Base-by-base conservation (phyloP, 2,888 invertebrate genomes). In the Cheilosia vernalis region DNA sequence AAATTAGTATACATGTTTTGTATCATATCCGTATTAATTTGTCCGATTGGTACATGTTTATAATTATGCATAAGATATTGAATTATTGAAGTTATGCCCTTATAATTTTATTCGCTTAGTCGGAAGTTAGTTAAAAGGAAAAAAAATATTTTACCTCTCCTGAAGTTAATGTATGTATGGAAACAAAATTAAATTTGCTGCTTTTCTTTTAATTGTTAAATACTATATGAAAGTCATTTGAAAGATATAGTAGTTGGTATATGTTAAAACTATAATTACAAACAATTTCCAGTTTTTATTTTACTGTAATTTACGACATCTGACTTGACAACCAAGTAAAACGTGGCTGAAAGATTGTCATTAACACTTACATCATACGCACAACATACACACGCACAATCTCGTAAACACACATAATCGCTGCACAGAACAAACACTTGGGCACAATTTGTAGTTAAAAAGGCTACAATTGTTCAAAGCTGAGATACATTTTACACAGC, bases 231-330 rank as follows among this genome's bases (percentile, higher is more conserved):
- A 15, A 30, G 21, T 10, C 42, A 9, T 63, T 21, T 10, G n/a
- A 47, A 2, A 3, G 21, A 21, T 21, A 30, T 27, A 19, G 30
- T n/a, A n/a, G n/a, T n/a, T n/a, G n/a, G n/a, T n/a, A n/a, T n/a
- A n/a, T n/a, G n/a, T n/a, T n/a, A n/a, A n/a, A n/a, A n/a, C n/a
- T n/a, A n/a, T 24, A 63, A 51, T 61, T 47, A 49, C 30, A 76
- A 70, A 53, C 44, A 61, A 15, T 66, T 82, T 77, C 55, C 82
- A 40, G 82, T 77, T 70, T 10, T 64, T 33, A 66, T 77, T 66
- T 77, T 77, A 70, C 64, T 72, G 70, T 60, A 77, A 77, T 77
- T 82, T 55, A 82, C 55, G 70, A 60, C 77, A 60, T 82, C 77
- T 66, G 82, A 78, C 77, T 66, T 66, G 82, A 77, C 77, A 82